phyloP scores from a whole-genome alignment of 2,113 vertebrate genomes.

The Caracal caracal region DNA sequence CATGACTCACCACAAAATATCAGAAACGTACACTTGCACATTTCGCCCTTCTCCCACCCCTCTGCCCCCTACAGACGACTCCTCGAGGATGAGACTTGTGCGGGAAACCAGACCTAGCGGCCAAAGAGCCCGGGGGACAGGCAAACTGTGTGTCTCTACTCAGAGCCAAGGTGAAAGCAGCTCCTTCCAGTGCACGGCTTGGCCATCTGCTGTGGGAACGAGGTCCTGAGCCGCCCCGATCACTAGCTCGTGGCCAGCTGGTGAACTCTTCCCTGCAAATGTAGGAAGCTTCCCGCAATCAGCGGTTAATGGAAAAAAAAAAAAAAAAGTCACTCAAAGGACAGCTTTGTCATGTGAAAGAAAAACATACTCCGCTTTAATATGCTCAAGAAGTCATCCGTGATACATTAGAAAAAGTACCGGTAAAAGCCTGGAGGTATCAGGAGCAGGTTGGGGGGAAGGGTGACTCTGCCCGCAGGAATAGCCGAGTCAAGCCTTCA shows the following conservation, averaged over 20 bases:
- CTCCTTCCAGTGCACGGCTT: background rate
- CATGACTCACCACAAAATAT: slow-evolving; percentile 3
- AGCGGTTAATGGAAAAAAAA: background rate
- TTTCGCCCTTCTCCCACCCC: background rate
- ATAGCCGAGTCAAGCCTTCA: background rate
- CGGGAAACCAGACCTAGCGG: background rate
- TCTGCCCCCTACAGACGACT: background rate
- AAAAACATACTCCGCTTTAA: slow-evolving; percentile 63
- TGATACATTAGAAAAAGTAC: background rate
- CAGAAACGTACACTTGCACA: background rate
- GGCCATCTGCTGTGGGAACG: background rate
- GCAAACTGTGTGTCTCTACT: background rate
- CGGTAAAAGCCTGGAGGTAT: background rate
- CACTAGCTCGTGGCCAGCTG: background rate
- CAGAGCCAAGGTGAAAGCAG: background rate
- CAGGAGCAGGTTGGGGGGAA: background rate
- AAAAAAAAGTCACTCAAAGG: slow-evolving; percentile 20
- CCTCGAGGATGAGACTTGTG: background rate
- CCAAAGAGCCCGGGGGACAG: background rate
- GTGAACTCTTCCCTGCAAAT: background rate
- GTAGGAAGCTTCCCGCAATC: background rate
- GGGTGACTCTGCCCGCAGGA: background rate
- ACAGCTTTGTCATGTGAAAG: slow-evolving; percentile 27
- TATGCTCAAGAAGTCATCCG: slow-evolving; percentile 41
- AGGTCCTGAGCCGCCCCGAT: background rate